Evolutionary conservation across 2,797 vertebrate genomes (phyloP), one percentile per base, ranked within the genome.

Genomic region (Galago senegalensis): DNA sequence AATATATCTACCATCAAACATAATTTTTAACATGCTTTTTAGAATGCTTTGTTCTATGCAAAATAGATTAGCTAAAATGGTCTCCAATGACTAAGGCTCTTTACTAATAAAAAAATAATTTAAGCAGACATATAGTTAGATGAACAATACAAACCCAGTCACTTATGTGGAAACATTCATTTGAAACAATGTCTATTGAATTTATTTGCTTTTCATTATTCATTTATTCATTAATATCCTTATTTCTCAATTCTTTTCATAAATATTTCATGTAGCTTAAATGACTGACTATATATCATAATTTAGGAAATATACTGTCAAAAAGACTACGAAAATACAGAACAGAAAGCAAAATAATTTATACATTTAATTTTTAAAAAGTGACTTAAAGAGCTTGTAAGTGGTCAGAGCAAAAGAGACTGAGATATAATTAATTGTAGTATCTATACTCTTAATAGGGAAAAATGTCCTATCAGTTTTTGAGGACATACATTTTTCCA

Each of bases 51-150:
- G 37, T 88, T 93, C 21, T 81, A 67, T 43, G 43, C 79, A 29
- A 87, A 95, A 87, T 34, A 83, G 13, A 80, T 93, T 60, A 86
- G 1, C n/a, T 84, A 58, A 58, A 17, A 73, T 89, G 20, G 2
- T 58, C 53, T 75, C 46, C 92, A 87, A 49, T 96, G 75, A 94
- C 13, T 63, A 91, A 90, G 13, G 61, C 4, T 58, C 14, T 76
- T 95, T 69, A 84, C 34, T 90, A 90, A 87, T 91, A 83, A 76
- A 53, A 53, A 87, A 88, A 77, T 91, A 20, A 95, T 84, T 53
- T 80, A 31, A 73, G 16, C 3, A 76, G 43, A 31, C 76, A 67
- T 21, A 27, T 80, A 85, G 67, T 96, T 93, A 94, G 6, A 60
- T 82, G 89, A 92, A 82, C 3, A 63, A 31, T 82, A 58, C 60